Evolutionary conservation across 2,797 vertebrate genomes (phyloP).

Genomic region (Micromesistius poutassou): DNA sequence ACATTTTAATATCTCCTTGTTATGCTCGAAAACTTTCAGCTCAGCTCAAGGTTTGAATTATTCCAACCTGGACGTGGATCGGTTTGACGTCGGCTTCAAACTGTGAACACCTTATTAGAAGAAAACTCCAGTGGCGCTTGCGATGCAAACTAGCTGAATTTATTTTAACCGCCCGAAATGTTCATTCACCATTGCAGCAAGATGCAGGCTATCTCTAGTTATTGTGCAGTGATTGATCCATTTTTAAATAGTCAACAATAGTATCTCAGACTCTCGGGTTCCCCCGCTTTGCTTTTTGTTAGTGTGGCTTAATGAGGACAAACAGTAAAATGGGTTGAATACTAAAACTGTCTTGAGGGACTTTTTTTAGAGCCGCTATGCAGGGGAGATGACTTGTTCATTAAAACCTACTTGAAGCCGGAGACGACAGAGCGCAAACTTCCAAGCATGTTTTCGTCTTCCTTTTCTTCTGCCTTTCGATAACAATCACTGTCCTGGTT

Average conservation of each 20-base stretch:
- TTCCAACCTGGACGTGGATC: not conserved
- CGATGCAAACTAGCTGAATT: not conserved
- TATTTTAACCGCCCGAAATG: not conserved
- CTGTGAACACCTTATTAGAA: not conserved
- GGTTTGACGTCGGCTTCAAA: not conserved
- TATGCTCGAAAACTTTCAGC: not conserved
- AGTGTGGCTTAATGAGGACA: not conserved
- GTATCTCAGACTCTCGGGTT: not conserved
- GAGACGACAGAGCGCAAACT: not conserved
- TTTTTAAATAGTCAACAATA: not conserved
- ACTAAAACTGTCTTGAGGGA: not conserved
- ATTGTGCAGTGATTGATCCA: not conserved
- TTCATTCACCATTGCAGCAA: not conserved
- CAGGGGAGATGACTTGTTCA: not conserved
- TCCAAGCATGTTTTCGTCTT: not conserved
- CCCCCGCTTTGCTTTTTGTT: not conserved
- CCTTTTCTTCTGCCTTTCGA: too few species aligned
- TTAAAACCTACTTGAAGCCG: not conserved
- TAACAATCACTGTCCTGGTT: not conserved
- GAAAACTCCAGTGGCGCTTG: not conserved
- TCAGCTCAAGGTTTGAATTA: not conserved
- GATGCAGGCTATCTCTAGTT: not conserved
- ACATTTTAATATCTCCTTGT: not conserved
- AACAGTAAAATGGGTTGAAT: not conserved
- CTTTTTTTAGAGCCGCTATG: not conserved